Evolutionary conservation across 1,140 invertebrate species (phyloP).

Genomic region (Heterodera carotae): DNA sequence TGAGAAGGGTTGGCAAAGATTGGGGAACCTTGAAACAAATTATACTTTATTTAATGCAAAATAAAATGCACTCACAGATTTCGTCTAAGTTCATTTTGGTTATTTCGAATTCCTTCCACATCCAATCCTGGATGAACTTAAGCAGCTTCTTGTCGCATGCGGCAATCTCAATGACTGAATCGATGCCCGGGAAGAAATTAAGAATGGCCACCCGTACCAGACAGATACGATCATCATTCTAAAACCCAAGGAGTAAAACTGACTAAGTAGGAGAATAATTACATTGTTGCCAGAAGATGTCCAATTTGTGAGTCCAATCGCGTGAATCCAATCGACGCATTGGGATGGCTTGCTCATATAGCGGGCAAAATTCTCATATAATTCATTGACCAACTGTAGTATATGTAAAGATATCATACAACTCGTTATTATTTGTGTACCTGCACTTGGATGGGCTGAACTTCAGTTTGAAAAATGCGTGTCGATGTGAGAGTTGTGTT

Average conservation of each 20-base stretch:
- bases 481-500: conserved; percentile 7
- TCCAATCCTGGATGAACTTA: conserved; percentile 43
- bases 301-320: conserved; percentile 42
- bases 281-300: conserved; percentile 35
- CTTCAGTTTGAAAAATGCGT: conserved; percentile 30
- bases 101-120: conserved; percentile 44
- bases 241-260: neutral
- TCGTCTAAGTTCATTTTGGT: conserved; percentile 45
- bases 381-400: conserved; percentile 36
- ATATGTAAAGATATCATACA: conserved; percentile 27
- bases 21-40: conserved; percentile 17
- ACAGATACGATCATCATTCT: conserved; percentile 43
- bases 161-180: conserved; percentile 19
- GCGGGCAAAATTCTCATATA: conserved; percentile 31
- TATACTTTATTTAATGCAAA: conserved; percentile 3
- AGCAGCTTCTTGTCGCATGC: conserved; percentile 4
- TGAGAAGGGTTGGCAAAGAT: conserved; percentile 30
- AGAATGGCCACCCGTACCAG: conserved; percentile 37
- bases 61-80: conserved; percentile 27
- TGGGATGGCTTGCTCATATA: conserved; percentile 31
- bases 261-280: conserved; percentile 2
- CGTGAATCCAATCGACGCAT: conserved; percentile 31
- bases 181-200: conserved; percentile 37
- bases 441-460: conserved; percentile 38
- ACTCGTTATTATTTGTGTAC: neutral